phyloP scores from a whole-genome alignment of 1,140 invertebrate genomes.

The Lucilia cuprina region DNA sequence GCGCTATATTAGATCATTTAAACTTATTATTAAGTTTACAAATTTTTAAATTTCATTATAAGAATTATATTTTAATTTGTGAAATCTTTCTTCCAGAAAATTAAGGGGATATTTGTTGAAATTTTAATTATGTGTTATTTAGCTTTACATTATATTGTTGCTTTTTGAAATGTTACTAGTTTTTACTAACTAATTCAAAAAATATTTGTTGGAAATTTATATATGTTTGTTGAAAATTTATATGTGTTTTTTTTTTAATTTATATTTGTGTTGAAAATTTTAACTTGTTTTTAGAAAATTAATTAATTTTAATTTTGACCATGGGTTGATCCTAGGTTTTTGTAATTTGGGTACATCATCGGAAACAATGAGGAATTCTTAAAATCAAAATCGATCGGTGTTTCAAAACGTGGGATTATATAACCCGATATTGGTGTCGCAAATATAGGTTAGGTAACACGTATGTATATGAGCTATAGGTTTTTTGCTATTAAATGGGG shows the following conservation, averaged over 20 bases:
- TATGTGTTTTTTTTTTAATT: neutral
- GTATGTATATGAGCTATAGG: neutral
- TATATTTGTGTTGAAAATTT: neutral
- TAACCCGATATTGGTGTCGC: neutral
- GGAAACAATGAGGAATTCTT: neutral
- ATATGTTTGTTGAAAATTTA: too few relatives aligned
- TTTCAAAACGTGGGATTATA: neutral
- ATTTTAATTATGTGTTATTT: too few relatives aligned
- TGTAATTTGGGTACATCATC: neutral
- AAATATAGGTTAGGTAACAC: neutral
- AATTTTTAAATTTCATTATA: neutral
- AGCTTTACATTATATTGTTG: neutral
- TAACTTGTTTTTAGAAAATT: neutral
- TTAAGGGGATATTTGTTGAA: too few relatives aligned
- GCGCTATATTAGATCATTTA: too few relatives aligned
- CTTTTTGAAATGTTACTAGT: neutral
- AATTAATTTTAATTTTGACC: neutral
- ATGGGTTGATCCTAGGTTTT: neutral
- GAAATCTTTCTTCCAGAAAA: neutral
- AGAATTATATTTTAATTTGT: neutral
- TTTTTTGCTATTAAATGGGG: neutral
- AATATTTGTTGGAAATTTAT: neutral
- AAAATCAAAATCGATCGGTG: neutral
- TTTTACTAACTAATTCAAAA: neutral
- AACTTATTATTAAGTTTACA: too few relatives aligned